These are phyloP conservation scores for Serranochromis macrocephalus DNA, from an alignment of 2,113 vertebrate species.

Conservation along the genomic window DNA sequence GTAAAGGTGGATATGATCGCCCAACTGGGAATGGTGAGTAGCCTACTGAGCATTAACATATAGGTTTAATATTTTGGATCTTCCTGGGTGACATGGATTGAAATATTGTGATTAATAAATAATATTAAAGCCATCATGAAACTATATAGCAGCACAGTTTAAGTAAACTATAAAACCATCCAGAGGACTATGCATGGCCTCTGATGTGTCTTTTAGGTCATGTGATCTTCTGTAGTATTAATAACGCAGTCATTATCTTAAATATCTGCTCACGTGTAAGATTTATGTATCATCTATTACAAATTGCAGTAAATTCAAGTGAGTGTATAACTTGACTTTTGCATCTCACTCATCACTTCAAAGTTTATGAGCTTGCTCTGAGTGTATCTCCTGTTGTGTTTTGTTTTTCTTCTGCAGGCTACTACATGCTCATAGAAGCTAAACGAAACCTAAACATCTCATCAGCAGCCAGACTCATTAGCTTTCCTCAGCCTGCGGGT, in stretches of 20 bases:
- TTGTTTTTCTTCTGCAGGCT: slow-evolving; percentile 27
- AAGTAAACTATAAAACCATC: neutral
- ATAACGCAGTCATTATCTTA: neutral
- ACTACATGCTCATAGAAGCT: slow-evolving; percentile 52
- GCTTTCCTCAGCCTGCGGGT: slow-evolving; percentile 46
- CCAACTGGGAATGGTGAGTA: slow-evolving; percentile 42
- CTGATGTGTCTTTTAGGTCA: neutral
- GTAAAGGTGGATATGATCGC: neutral
- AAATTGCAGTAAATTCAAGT: neutral
- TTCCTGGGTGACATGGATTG: neutral
- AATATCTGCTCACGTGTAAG: neutral
- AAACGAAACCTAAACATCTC: neutral
- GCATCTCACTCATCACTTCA: neutral
- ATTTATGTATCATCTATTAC: neutral
- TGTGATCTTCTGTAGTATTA: neutral
- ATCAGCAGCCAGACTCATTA: slow-evolving; percentile 60
- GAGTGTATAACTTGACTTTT: neutral
- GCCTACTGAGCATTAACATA: neutral
- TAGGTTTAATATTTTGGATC: neutral
- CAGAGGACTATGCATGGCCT: neutral
- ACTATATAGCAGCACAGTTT: neutral
- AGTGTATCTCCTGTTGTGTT: neutral
- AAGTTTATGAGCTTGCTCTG: neutral
- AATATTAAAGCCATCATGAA: neutral
- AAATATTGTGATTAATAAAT: neutral